Evolutionary conservation across 2,797 vertebrate genomes (phyloP), one percentile per base, ranked within the genome.

Genomic region (Rhodeus uyekii): DNA sequence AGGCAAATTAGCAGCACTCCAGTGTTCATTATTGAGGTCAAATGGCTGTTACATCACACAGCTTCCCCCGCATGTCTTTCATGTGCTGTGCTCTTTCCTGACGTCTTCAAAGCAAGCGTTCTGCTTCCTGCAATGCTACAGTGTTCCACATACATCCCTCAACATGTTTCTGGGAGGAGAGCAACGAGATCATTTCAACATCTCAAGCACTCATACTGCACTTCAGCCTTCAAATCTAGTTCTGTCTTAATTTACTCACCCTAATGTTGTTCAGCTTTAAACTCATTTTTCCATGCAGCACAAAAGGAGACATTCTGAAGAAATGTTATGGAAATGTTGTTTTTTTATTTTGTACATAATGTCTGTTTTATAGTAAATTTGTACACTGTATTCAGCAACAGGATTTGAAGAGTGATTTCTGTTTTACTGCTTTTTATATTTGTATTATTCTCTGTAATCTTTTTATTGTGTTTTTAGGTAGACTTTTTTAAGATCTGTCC

Each of bases 151-250:
- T 87, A 90, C 93, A 29, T 93, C 94, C 1, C 91, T 96, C 77
- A 95, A 90, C 87, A 95, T 96, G 95, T 96, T 94, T 89, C 91
- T 95, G 84, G 94, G 95, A 42, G 95, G 95, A 77, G 87, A 86
- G 32, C 89, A 91, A 87, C 91, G 87, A 63, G 93, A 95, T 95
- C 94, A 95, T 81, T 95, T 94, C 89, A 93, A 18, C 16, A 2
- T 44, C 6, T 85, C 27, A 61, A 32, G 10, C 2, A 32, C 16
- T 77, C 42, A 71, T 32, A 67, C 16, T 10, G 22, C 12, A 13
- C 44, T 1, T 71, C 44, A 34, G 8, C 5, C 0, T 19, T 71
- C 6, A 22, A 32, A 32, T 38, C n/a, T 1, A 12, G 50, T 5
- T 29, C 10, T 14, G 32, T 24, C 13, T 9, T 38, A 22, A 55